phyloP scores from a whole-genome alignment of 2,888 invertebrate genomes.

The Sphecodes monilicornis region DNA sequence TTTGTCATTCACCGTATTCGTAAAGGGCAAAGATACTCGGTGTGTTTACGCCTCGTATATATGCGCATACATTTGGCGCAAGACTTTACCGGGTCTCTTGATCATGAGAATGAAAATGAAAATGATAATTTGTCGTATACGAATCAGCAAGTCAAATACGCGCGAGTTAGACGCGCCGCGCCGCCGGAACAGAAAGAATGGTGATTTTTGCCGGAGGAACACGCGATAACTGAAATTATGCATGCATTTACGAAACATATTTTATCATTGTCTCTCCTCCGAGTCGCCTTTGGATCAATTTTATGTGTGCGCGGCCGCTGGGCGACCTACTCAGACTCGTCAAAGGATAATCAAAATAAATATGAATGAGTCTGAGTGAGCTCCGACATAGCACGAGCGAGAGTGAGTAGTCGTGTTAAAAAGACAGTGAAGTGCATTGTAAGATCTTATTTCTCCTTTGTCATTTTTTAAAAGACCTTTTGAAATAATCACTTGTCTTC shows the following conservation, averaged over 20 bases:
- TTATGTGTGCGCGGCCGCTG: slow-evolving; percentile 1
- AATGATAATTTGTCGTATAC: slow-evolving; percentile 67
- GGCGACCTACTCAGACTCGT: not conserved
- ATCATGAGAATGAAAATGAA: slow-evolving; percentile 64
- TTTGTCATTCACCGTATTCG: slow-evolving; percentile 57
- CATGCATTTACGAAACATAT: slow-evolving; percentile 36
- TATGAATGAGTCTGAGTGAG: not conserved
- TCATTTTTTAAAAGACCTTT: no score
- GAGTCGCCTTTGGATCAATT: slow-evolving; percentile 17
- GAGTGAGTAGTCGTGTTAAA: not conserved
- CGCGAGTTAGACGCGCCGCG: slow-evolving; percentile 33
- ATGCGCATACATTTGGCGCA: slow-evolving; percentile 65
- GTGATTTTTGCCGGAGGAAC: slow-evolving; percentile 41
- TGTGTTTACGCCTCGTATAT: slow-evolving; percentile 59
- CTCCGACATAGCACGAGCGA: not conserved
- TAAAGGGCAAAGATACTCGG: slow-evolving; percentile 62
- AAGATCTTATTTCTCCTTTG: no score
- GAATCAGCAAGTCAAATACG: slow-evolving; percentile 64
- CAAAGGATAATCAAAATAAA: not conserved
- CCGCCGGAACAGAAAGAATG: slow-evolving; percentile 42
- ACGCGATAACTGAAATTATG: slow-evolving; percentile 43
- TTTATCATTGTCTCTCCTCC: slow-evolving; percentile 25
- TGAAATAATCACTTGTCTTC: no score
- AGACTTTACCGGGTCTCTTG: slow-evolving; percentile 63
- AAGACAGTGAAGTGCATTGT: not conserved